phyloP scores from a whole-genome alignment of 2,113 vertebrate genomes.

The Cryptoleucopteryx plumbea region DNA sequence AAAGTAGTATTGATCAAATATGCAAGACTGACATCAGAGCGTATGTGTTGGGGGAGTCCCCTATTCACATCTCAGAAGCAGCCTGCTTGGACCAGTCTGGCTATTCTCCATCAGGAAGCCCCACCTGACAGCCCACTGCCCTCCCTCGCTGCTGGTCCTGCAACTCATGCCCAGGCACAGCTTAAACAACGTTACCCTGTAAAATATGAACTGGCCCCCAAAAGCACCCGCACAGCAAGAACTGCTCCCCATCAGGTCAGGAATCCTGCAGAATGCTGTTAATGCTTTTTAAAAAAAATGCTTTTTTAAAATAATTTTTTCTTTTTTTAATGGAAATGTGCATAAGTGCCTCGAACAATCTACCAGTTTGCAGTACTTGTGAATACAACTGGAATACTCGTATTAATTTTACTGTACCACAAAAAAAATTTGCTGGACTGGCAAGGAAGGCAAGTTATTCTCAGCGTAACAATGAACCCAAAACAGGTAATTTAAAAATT shows the following conservation, averaged over 20 bases:
- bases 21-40: accelerated
- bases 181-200: not conserved
- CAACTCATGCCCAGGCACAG: accelerated
- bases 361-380: not conserved
- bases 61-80: not conserved
- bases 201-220: not conserved
- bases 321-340: not conserved
- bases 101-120: not conserved
- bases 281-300: not conserved
- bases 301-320: not conserved
- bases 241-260: not conserved
- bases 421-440: not conserved
- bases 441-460: not conserved
- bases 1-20: not conserved
- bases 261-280: not conserved
- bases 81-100: not conserved
- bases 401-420: not conserved
- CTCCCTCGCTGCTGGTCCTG: not conserved
- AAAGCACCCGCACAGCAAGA: not conserved
- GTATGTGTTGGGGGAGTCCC: accelerated
- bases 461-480: not conserved
- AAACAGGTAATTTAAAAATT: not conserved
- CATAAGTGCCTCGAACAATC: not conserved
- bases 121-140: not conserved
- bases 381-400: not conserved